A percentile compares a stretch with the other conserved stretches of the same genome.
Evolutionary conservation across 2,113 vertebrate species (phyloP).

Genomic region (Numenius arquata): DNA sequence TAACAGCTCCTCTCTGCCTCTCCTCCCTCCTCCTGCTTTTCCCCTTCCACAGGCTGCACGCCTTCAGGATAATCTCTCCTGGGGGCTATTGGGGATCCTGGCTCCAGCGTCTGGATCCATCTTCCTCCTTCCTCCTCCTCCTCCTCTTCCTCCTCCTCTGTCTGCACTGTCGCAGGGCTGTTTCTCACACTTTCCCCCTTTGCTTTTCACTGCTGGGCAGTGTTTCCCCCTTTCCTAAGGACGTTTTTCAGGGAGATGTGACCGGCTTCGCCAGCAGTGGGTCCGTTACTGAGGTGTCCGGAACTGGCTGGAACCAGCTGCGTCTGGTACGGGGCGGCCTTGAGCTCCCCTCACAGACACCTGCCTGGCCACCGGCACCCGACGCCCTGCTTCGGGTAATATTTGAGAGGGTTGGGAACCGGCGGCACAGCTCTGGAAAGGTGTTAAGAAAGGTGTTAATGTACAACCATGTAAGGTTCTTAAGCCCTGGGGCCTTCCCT

Average conservation of each 20-base stretch:
- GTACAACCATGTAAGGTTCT: rapidly evolving
- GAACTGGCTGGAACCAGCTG: rapidly evolving
- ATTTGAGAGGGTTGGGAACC: background rate
- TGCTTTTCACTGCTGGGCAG: background rate
- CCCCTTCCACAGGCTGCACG: background rate
- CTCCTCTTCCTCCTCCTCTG: background rate
- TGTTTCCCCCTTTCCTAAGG: background rate
- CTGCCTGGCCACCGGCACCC: rapidly evolving
- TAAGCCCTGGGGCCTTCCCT: background rate
- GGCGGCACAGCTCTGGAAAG: background rate
- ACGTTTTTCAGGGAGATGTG: rapidly evolving
- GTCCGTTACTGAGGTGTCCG: background rate
- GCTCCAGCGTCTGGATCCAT: rapidly evolving
- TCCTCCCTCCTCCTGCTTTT: background rate
- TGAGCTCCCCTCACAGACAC: background rate
- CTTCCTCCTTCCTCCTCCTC: background rate
- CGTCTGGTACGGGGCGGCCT: rapidly evolving
- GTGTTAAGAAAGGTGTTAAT: background rate
- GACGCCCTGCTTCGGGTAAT: rapidly evolving
- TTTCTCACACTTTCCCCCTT: background rate
- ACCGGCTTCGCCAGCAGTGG: background rate
- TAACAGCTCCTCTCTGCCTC: background rate
- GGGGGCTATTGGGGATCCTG: background rate
- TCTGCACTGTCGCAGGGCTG: rapidly evolving
- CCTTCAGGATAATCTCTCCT: background rate